Evolutionary conservation across 2,113 vertebrate species (phyloP).

Genomic region (Chamaetylas fuelleborni): DNA sequence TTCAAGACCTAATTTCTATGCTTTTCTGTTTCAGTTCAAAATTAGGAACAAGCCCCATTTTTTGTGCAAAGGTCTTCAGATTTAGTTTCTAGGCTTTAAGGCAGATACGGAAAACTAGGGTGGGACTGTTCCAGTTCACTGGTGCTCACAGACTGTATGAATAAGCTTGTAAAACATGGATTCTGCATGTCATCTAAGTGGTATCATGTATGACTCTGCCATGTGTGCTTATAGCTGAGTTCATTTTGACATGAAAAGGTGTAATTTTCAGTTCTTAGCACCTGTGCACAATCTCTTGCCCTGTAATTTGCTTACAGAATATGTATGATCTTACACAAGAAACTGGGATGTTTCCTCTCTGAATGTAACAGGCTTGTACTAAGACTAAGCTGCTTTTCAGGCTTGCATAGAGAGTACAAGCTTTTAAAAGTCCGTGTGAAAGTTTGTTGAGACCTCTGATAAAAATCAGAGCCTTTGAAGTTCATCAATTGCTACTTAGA

Average conservation of each 20-base stretch:
- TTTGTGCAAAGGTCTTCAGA: neutral
- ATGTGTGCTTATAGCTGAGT: neutral
- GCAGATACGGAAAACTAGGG: neutral
- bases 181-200: neutral
- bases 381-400: neutral
- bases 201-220: neutral
- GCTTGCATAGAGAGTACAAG: neutral
- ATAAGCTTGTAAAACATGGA: neutral
- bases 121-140: neutral
- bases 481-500: slow-evolving; percentile 37
- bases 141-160: neutral
- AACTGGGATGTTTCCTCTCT: neutral
- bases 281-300: neutral
- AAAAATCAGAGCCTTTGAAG: slow-evolving; percentile 54
- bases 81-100: neutral
- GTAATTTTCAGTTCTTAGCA: neutral
- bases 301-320: neutral
- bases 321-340: neutral
- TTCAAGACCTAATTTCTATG: neutral
- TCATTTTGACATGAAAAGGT: neutral
- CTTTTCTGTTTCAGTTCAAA: neutral
- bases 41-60: neutral
- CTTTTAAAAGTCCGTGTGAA: slow-evolving; percentile 13
- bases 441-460: slow-evolving; percentile 13
- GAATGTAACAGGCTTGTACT: neutral